Conservation (phyloP, 2,113 vertebrate species). For the Cynoglossus semilaevis region DNA sequence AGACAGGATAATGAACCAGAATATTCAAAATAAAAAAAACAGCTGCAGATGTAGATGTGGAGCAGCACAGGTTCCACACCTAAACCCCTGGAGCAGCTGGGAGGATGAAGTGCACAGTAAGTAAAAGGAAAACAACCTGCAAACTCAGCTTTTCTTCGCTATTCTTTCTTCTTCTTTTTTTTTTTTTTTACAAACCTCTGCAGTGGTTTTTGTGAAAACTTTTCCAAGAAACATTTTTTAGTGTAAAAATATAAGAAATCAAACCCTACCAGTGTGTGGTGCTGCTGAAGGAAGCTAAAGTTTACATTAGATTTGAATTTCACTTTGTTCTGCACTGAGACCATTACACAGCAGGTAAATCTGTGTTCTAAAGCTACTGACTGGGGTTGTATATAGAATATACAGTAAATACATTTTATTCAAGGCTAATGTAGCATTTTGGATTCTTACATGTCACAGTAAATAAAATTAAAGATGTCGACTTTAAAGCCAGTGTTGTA, state of each 20-base stretch:
- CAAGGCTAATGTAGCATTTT: conserved; percentile 61
- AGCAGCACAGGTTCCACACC: not conserved
- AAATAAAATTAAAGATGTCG: conserved; percentile 32
- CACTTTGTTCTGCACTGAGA: not conserved
- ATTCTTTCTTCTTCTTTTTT: no score
- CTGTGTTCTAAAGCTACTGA: not conserved
- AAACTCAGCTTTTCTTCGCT: not conserved
- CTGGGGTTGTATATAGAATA: conserved; percentile 2
- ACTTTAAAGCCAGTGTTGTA: conserved; percentile 49
- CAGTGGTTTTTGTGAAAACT: not conserved
- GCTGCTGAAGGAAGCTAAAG: not conserved
- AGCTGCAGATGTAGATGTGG: not conserved
- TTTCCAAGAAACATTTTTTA: not conserved
- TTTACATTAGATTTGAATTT: not conserved
- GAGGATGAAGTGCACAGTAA: not conserved
- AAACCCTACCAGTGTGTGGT: not conserved
- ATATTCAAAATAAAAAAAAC: not conserved
- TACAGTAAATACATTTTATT: conserved; percentile 28
- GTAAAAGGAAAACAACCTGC: not conserved
- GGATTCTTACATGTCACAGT: conserved; percentile 50
- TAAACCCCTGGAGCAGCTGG: not conserved
- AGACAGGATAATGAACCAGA: not conserved
- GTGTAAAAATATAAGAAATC: no score
- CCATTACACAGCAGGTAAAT: not conserved
- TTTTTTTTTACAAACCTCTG: not conserved